Base-by-base conservation (phyloP, 2,888 invertebrate genomes). In the Lapara coniferarum region DNA sequence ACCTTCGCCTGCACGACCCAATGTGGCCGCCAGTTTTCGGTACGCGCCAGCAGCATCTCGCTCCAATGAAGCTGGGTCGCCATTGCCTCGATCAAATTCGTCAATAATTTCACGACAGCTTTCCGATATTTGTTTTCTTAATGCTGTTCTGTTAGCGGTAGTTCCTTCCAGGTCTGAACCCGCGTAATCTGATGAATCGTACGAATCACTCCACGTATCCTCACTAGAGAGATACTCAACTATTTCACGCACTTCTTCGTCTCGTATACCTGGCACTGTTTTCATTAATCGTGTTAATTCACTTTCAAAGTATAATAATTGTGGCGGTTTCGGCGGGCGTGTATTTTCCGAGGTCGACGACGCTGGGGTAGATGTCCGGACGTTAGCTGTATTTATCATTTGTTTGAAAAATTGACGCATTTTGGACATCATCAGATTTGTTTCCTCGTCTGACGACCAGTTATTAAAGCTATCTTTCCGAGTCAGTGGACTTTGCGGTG, bases 381-480 rank as follows among this genome's bases (percentile, higher is more conserved):
- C 94, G 68, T 94, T 95, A 1, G 94, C 90, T 25, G 95, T 94
- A 52, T 97, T 97, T n/a, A 98, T 96, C 95, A 98, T 96, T 67
- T 97, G 97, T 89, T 98, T 98, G 88, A 98, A 98, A 88, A 98
- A 98, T 80, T 97, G 97, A 2, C 98, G 94, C 97, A 98, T 97
- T 92, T 98, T 98, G 53, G 97, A 97, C 98, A 98, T 98, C 98
- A 98, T 98, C 59, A 98, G 91, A 87, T 98, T 98, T 3, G 98
- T 98, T 91, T 98, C 98, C 85, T 98, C 98, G 83, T 98, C 98
- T 4, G 98, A 98, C 74, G 97, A 98, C 98, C 98, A 98, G 83
- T 98, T 98, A 85, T 98, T 98, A 90, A 98, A 98, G 85, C 97
- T 97, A 87, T 98, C 98, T 89, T 97, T 98, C 73, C 98, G 95